Conservation (phyloP, 1,140 invertebrate species). For the Archivesica marissinica region DNA sequence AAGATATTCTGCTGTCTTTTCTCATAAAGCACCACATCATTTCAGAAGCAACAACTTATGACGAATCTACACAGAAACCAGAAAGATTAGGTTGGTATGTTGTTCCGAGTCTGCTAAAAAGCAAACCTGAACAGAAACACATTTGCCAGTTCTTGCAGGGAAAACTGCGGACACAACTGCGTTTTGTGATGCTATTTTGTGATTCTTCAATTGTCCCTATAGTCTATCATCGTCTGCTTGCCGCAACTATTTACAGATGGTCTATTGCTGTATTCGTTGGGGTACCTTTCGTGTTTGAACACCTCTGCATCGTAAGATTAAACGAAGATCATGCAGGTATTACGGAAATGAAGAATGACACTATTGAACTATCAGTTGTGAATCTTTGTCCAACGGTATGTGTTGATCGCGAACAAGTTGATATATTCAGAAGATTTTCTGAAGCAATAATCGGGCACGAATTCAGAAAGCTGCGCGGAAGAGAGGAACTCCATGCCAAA, state of each 20-base stretch:
- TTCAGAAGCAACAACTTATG: neutral
- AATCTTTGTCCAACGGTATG: neutral
- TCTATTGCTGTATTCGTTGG: neutral
- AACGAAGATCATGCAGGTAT: neutral
- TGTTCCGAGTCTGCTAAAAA: neutral
- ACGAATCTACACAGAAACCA: neutral
- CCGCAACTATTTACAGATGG: neutral
- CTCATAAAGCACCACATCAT: neutral
- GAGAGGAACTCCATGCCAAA: neutral
- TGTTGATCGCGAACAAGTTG: neutral
- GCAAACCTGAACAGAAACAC: neutral
- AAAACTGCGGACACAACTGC: neutral
- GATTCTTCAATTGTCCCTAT: neutral
- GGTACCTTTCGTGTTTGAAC: neutral
- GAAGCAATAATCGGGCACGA: neutral
- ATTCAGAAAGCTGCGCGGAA: neutral
- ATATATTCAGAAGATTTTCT: neutral
- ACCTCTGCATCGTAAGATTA: neutral
- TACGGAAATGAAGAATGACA: neutral
- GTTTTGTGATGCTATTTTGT: neutral
- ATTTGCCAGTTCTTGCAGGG: neutral
- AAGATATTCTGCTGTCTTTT: neutral
- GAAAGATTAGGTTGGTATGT: neutral
- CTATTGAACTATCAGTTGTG: neutral
- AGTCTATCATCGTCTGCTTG: neutral